Evolutionary conservation across 2,113 vertebrate species (phyloP).

Genomic region (Pseudorhombus dupliciocellatus): DNA sequence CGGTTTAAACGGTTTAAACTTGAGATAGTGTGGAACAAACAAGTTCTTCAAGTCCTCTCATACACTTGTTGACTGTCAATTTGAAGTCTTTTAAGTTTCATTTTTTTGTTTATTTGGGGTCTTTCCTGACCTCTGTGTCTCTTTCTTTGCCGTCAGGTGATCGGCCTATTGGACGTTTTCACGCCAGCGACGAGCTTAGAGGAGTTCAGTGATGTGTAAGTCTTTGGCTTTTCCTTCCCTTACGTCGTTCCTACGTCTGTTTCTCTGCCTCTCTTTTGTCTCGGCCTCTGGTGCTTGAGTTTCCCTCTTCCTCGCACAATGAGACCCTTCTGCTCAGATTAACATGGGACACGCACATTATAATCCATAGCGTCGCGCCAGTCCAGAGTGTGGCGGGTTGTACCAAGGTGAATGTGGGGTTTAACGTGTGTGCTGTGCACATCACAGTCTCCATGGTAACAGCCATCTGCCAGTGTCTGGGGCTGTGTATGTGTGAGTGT

Average conservation of each 20-base stretch:
- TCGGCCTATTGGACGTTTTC: constrained; percentile 96
- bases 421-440: constrained; percentile 51
- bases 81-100: no score
- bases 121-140: constrained; percentile 25
- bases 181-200: constrained; percentile 90
- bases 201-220: constrained; percentile 98
- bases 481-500: background rate
- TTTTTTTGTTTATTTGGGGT: background rate
- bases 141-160: constrained; percentile 83
- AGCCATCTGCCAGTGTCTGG: constrained; percentile 54
- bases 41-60: no score
- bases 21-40: background rate
- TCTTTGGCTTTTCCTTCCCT: constrained; percentile 41
- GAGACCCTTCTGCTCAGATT: constrained; percentile 2
- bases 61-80: no score
- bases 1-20: background rate
- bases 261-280: background rate
- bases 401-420: constrained; percentile 53
- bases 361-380: constrained; percentile 8
- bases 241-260: background rate
- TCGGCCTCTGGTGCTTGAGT: background rate
- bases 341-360: background rate
- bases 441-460: constrained; percentile 78
- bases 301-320: background rate
- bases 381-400: constrained; percentile 27